Conservation (phyloP, 2,888 invertebrate genomes). For the Microplitis manilae region DNA sequence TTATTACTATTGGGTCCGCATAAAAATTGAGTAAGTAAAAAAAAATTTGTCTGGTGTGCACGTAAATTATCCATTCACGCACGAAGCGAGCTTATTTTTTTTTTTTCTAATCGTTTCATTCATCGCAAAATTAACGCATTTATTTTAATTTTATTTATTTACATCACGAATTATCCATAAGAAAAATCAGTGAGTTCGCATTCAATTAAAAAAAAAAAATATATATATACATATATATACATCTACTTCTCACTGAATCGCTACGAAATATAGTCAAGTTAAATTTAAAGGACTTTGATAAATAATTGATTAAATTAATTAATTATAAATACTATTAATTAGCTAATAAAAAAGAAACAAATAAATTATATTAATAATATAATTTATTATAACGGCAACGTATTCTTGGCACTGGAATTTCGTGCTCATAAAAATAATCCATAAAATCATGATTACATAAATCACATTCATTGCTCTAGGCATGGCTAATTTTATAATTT, state of each 20-base stretch:
- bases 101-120: neutral
- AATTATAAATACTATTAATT: neutral
- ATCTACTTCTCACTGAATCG: slow-evolving; percentile 9
- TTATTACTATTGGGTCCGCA: too few relatives aligned
- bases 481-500: slow-evolving; percentile 18
- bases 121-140: neutral
- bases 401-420: slow-evolving; percentile 45
- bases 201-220: slow-evolving; percentile 7
- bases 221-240: too few relatives aligned
- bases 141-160: neutral
- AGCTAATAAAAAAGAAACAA: slow-evolving; percentile 4
- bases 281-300: too few relatives aligned
- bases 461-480: slow-evolving; percentile 20
- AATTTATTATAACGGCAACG: slow-evolving; percentile 25
- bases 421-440: slow-evolving; percentile 28
- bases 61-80: neutral
- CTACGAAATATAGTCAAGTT: neutral
- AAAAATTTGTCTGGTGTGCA: neutral
- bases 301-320: neutral
- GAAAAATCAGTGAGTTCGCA: slow-evolving; percentile 43
- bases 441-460: slow-evolving; percentile 1
- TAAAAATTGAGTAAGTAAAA: neutral
- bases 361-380: slow-evolving; percentile 12
- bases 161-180: slow-evolving; percentile 24
- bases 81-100: neutral